A percentile compares a stretch with the other conserved stretches of the same genome.
These are phyloP conservation scores for Sardinella longiceps DNA, from an alignment of 2,797 vertebrate species.

Conservation along the genomic window DNA sequence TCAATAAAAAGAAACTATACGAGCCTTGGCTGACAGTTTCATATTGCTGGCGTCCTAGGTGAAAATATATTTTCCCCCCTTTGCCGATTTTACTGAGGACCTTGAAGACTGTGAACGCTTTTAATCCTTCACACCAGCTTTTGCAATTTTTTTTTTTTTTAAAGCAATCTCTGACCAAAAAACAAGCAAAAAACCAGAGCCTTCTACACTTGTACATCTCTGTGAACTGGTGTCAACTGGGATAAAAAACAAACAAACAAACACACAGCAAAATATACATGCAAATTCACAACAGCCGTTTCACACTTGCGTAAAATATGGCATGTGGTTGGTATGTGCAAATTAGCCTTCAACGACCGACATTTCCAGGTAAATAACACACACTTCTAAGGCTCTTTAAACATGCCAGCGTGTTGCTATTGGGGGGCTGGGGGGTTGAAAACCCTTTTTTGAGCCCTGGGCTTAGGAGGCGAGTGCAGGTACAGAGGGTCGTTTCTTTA, in stretches of 20 bases:
- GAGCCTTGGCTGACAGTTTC: conserved; percentile 40
- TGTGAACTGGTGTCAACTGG: not conserved
- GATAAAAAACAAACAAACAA: not conserved
- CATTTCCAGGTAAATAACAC: not conserved
- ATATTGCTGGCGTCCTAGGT: not conserved
- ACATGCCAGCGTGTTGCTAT: not conserved
- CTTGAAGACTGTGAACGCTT: not conserved
- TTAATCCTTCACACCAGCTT: not conserved
- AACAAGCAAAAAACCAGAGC: not conserved
- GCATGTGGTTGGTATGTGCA: not conserved
- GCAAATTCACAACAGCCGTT: not conserved
- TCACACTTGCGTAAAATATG: not conserved
- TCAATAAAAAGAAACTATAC: conserved; percentile 37
- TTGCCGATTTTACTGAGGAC: not conserved
- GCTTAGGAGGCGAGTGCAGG: not conserved
- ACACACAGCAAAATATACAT: not conserved
- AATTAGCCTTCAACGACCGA: not conserved
- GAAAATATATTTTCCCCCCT: not conserved
- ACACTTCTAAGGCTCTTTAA: not conserved
- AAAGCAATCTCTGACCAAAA: not conserved
- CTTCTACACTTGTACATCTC: not conserved
- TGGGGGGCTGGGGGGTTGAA: too few relatives aligned
- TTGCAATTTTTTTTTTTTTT: too few relatives aligned
- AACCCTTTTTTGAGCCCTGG: not conserved
- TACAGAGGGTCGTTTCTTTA: conserved; percentile 58